phyloP scores from a whole-genome alignment of 2,888 invertebrate species.

The Apoda limacodes region DNA sequence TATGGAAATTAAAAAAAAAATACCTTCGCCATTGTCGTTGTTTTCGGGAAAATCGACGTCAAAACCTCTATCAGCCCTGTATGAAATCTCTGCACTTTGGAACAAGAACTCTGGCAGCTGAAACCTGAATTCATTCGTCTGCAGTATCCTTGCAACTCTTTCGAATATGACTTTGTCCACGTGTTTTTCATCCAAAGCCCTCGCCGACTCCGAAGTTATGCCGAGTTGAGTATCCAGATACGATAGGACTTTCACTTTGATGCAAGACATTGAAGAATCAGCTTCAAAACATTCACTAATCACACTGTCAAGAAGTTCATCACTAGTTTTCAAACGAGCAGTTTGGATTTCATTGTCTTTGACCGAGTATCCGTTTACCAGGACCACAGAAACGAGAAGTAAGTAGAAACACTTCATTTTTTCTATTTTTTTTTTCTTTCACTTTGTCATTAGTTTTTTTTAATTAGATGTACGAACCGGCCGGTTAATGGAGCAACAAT shows the following conservation, averaged over 20 bases:
- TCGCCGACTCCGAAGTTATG: conserved; percentile 69
- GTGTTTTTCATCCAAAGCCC: conserved; percentile 71
- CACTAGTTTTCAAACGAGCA: conserved; percentile 72
- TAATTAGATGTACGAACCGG: conserved; percentile 57
- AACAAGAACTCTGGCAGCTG: conserved; percentile 79
- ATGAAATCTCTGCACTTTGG: conserved; percentile 74
- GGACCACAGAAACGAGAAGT: conserved; percentile 61
- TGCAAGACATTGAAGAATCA: conserved; percentile 76
- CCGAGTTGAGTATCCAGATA: conserved; percentile 80
- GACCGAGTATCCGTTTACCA: conserved; percentile 59
- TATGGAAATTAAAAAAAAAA: too few species aligned
- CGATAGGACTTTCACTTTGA: conserved; percentile 81
- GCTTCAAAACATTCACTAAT: conserved; percentile 79
- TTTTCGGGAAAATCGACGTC: conserved; percentile 71
- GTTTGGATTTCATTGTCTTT: conserved; percentile 69
- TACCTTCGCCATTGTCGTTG: conserved; percentile 69
- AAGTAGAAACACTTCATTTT: conserved; percentile 66
- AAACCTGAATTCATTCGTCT: conserved; percentile 80
- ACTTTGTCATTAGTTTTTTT: conserved; percentile 57
- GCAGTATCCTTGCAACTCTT: conserved; percentile 76
- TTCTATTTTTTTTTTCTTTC: conserved; percentile 30
- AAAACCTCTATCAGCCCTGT: conserved; percentile 75
- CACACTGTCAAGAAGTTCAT: conserved; percentile 77
- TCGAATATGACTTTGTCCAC: conserved; percentile 82
- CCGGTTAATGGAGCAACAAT: conserved; percentile 65